Evolutionary conservation across 1,140 invertebrate species (phyloP).

Genomic region (Elymnias hypermnestra): DNA sequence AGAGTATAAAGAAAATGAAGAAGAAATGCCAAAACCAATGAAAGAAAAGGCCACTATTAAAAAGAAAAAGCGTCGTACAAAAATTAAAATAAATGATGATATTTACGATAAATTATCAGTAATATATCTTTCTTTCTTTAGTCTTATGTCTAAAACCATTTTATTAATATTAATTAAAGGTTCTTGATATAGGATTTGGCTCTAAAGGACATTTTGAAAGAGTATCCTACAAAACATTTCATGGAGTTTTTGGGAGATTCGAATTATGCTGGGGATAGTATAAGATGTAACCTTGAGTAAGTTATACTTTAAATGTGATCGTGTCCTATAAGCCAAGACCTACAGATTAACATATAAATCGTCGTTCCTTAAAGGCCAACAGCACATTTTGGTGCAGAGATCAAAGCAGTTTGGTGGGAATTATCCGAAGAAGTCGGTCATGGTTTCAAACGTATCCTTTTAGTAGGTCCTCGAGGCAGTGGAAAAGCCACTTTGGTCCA

Average conservation of each 20-base stretch:
- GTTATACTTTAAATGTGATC: no score
- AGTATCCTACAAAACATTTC: conserved; percentile 35
- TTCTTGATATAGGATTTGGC: conserved; percentile 31
- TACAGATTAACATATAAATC: neutral
- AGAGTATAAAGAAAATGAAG: conserved; percentile 36
- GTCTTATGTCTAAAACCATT: no score
- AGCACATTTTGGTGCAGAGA: conserved; percentile 33
- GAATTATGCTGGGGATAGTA: conserved; percentile 44
- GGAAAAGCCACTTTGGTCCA: conserved; percentile 42
- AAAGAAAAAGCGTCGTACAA: conserved; percentile 26
- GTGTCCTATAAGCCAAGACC: no score
- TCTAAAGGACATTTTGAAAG: conserved; percentile 28
- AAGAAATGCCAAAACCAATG: conserved; percentile 37
- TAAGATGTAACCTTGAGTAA: conserved; percentile 35
- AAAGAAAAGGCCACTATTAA: conserved; percentile 21
- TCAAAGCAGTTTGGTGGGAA: conserved; percentile 47
- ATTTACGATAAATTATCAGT: conserved; percentile 37
- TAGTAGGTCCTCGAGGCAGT: conserved; percentile 36
- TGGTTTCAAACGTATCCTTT: conserved; percentile 31
- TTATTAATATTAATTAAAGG: no score
- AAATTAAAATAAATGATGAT: conserved; percentile 20
- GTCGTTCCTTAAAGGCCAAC: conserved; percentile 20
- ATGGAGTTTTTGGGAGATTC: conserved; percentile 47
- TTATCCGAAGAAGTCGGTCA: conserved; percentile 30
- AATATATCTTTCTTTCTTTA: no score